Evolutionary conservation across 2,888 invertebrate species (phyloP).

Genomic region (Campopleginae sp.): DNA sequence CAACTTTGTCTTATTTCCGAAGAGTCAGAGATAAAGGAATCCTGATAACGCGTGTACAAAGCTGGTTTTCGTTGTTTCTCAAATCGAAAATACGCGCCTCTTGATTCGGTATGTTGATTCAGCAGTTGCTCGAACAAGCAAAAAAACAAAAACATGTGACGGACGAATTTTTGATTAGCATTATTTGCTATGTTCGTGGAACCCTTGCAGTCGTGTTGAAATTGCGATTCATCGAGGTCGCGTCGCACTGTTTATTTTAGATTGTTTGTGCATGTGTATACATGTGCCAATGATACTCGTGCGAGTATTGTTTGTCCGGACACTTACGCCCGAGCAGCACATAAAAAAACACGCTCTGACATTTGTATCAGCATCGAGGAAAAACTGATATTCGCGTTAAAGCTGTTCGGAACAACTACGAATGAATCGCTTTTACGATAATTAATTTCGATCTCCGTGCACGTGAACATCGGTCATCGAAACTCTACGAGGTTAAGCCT

Average conservation of each 20-base stretch:
- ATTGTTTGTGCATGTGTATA: not conserved
- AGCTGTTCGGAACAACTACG: not conserved
- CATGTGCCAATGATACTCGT: not conserved
- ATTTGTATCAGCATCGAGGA: not conserved
- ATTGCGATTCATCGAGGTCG: not conserved
- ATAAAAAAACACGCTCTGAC: not conserved
- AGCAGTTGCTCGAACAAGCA: not conserved
- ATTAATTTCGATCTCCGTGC: not conserved
- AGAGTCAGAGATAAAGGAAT: not conserved
- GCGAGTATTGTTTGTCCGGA: not conserved
- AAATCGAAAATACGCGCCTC: not conserved
- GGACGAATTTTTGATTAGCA: not conserved
- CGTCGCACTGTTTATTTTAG: not conserved
- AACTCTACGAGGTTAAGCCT: not conserved
- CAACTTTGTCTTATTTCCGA: not conserved
- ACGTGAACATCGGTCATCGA: not conserved
- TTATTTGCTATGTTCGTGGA: not conserved
- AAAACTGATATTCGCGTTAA: not conserved
- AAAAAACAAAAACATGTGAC: not conserved
- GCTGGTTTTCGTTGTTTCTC: not conserved
- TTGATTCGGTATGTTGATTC: not conserved
- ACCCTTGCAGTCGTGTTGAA: not conserved
- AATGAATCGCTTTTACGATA: not conserved
- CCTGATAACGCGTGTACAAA: not conserved
- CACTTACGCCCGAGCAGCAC: not conserved